phyloP scores from a whole-genome alignment of 1,140 invertebrate species.

The Solen grandis region DNA sequence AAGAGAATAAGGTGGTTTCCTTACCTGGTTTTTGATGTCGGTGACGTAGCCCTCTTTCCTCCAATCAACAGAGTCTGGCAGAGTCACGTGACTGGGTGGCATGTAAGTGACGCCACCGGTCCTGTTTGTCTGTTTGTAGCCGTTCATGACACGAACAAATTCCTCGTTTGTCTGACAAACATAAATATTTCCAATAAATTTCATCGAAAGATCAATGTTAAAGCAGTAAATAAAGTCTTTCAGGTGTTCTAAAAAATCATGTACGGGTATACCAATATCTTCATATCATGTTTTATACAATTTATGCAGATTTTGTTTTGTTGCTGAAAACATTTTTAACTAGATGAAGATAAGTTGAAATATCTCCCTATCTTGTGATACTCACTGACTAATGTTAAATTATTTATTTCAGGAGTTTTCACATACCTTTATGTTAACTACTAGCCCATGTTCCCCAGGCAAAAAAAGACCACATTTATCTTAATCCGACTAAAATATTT shows the following conservation, averaged over 20 bases:
- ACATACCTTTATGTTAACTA: too few species aligned
- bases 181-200: neutral
- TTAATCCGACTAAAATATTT: too few species aligned
- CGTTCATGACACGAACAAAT: slow-evolving; percentile 68
- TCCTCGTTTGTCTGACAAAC: slow-evolving; percentile 67
- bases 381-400: too few species aligned
- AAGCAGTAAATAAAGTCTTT: neutral
- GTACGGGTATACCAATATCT: neutral
- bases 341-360: too few species aligned
- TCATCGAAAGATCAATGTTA: neutral
- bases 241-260: neutral
- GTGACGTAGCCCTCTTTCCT: slow-evolving; percentile 74
- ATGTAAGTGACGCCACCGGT: slow-evolving; percentile 31
- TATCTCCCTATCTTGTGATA: too few species aligned
- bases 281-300: neutral
- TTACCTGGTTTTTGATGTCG: slow-evolving; percentile 72
- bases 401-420: too few species aligned
- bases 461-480: too few species aligned
- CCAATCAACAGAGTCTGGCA: slow-evolving; percentile 72
- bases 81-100: slow-evolving; percentile 43
- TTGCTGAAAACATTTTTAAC: neutral
- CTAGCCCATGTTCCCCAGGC: too few species aligned
- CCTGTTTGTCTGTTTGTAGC: slow-evolving; percentile 44
- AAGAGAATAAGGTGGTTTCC: too few species aligned
- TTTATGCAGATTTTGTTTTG: neutral